phyloP scores from a whole-genome alignment of 64 coral and sea anemone species.

The Cladopsammia gracilis region DNA sequence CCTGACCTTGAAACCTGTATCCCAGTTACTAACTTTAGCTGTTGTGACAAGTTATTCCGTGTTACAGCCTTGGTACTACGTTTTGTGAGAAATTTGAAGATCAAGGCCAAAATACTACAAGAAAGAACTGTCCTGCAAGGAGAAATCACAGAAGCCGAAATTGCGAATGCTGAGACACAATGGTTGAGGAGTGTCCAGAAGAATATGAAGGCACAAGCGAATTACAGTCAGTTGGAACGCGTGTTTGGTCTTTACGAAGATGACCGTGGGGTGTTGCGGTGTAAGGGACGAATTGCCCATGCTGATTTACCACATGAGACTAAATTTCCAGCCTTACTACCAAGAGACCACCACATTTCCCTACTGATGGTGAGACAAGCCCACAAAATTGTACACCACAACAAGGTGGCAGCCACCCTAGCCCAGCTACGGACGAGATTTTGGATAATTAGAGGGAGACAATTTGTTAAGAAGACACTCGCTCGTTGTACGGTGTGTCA shows the following conservation, averaged over 20 bases:
- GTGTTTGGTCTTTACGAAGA: conserved; percentile 68
- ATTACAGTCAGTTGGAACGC: conserved; percentile 39
- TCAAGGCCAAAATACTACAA: not conserved
- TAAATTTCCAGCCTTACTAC: too few species aligned
- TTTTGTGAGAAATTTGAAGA: conserved; percentile 53
- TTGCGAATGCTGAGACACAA: conserved; percentile 26
- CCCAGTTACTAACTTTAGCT: conserved; percentile 32
- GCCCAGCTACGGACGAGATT: conserved; percentile 43
- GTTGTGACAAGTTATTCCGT: too few species aligned
- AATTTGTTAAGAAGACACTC: conserved; percentile 44
- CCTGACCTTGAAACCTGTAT: conserved; percentile 11
- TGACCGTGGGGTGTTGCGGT: conserved; percentile 20
- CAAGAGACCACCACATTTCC: too few species aligned
- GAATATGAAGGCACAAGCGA: conserved; percentile 25
- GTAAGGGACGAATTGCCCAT: conserved; percentile 43
- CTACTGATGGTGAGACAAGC: too few species aligned
- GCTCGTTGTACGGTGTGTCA: conserved; percentile 44
- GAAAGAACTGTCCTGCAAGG: not conserved
- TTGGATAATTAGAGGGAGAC: conserved; percentile 48
- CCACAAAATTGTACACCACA: conserved; percentile 24
- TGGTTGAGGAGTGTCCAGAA: conserved; percentile 63
- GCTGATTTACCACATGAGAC: conserved; percentile 37
- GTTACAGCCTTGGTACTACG: conserved; percentile 62
- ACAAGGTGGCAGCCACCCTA: conserved; percentile 41
- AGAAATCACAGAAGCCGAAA: conserved; percentile 40